Evolutionary conservation across 2,113 vertebrate species (phyloP).

Genomic region (Larimichthys crocea): DNA sequence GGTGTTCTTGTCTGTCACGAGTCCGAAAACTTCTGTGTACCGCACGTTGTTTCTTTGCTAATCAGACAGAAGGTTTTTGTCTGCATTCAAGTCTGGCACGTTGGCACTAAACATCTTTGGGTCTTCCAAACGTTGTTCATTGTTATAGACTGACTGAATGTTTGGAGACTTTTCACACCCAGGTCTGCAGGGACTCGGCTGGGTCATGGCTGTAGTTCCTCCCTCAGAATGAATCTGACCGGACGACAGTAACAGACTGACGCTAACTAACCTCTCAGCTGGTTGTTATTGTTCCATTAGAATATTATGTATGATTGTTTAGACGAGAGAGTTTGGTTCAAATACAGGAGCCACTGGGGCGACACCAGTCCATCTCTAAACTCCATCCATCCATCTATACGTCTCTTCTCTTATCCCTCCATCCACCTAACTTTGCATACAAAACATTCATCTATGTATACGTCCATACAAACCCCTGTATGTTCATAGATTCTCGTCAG

Average conservation of each 20-base stretch:
- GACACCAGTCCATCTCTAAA: too few species aligned
- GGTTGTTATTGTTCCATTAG: conserved; percentile 8
- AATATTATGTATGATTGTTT: not conserved
- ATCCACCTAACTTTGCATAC: too few species aligned
- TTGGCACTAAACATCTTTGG: not conserved
- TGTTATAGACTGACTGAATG: not conserved
- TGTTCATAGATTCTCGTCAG: too few species aligned
- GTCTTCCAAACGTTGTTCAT: conserved; percentile 6
- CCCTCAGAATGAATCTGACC: not conserved
- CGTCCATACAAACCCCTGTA: too few species aligned
- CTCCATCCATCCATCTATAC: too few species aligned
- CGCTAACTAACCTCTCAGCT: conserved; percentile 49
- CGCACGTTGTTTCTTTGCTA: not conserved
- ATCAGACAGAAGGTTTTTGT: conserved; percentile 12
- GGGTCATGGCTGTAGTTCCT: not conserved
- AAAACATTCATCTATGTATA: too few species aligned
- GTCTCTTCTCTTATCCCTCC: too few species aligned
- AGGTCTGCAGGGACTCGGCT: not conserved
- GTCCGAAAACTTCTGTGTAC: not conserved
- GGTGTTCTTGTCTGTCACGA: not conserved
- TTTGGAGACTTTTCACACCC: not conserved
- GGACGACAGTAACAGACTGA: not conserved
- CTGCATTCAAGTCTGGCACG: conserved; percentile 1
- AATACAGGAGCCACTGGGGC: too few species aligned
- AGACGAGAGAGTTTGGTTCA: too few species aligned